Evolutionary conservation across 2,888 invertebrate species (phyloP).

Genomic region (Pachliopta kotzebuea): DNA sequence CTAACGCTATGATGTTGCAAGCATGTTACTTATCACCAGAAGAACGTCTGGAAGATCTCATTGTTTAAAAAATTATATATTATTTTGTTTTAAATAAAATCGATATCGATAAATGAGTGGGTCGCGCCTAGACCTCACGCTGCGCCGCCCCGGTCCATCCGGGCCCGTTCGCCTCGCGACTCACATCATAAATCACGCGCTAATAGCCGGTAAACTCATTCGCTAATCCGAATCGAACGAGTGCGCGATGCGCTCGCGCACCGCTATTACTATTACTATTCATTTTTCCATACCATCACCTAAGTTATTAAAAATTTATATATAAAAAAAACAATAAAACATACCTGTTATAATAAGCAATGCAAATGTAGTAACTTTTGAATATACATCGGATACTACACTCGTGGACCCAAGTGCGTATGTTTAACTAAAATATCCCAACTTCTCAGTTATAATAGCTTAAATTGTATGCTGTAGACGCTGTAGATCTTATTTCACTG

Average conservation of each 20-base stretch:
- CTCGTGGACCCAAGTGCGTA: no score
- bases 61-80: not conserved
- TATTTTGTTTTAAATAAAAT: conserved; percentile 15
- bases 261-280: conserved; percentile 2
- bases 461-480: no score
- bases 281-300: not conserved
- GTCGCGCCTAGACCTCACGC: conserved; percentile 60
- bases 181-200: conserved; percentile 75
- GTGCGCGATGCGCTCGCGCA: conserved; percentile 25
- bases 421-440: no score
- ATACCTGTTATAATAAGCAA: no score
- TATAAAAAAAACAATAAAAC: no score
- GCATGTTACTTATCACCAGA: no score
- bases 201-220: conserved; percentile 77
- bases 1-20: no score
- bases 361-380: no score
- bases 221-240: conserved; percentile 73
- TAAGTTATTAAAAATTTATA: not conserved
- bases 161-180: conserved; percentile 53
- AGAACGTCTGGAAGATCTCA: no score
- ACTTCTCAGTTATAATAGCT: no score
- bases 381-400: no score
- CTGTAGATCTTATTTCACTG: no score
- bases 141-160: conserved; percentile 62
- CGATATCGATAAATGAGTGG: conserved; percentile 32